Evolutionary conservation across 2,797 vertebrate species (phyloP), one percentile per base, ranked within the genome.

Genomic region (Diplodus sargus): DNA sequence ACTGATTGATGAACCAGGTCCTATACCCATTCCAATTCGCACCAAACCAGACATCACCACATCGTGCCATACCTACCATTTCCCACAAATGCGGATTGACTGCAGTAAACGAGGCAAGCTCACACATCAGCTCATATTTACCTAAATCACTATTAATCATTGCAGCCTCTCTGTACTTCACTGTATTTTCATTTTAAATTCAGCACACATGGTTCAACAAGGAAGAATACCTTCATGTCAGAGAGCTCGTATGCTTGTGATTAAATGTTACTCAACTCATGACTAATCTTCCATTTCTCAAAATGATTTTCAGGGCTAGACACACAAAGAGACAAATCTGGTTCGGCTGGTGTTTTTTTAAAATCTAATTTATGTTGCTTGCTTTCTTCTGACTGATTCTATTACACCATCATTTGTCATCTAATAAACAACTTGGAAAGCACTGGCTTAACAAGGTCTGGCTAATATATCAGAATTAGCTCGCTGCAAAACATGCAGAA

Each of bases 41-140:
- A 94, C 88, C 87, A 92, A 91, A 82, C 93, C 92, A 42, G 97
- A 99, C 4, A 96, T 95, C 17, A 96, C 95, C 81, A 87, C 95
- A 48, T 48, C 87, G 22, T 99, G 98, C 88, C 95, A 97, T 79
- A 97, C 95, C 51, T 99, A 98, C 47, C 80, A 96, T 83, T 96
- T 96, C 90, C 97, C 98, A 34, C 91, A 94, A 76, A 89, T 95
- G 78, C 94, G 93, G 11, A 92, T 99, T 89, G 97, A 99, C 91
- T 99, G 98, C 96, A 97, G 86, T 78, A 95, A 89, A 66, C 96
- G 95, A 98, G 97, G 98, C 96, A 86, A 94, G 96, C 93, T 76
- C 60, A 39, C 23, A 3, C 25, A 57, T 64, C 52, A 22, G 12
- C 42, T 49, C 65, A 45, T 34, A 16, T 68, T 66, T 66, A 11